phyloP scores from a whole-genome alignment of 1,140 invertebrate genomes.

The Eurytemora carolleeae region DNA sequence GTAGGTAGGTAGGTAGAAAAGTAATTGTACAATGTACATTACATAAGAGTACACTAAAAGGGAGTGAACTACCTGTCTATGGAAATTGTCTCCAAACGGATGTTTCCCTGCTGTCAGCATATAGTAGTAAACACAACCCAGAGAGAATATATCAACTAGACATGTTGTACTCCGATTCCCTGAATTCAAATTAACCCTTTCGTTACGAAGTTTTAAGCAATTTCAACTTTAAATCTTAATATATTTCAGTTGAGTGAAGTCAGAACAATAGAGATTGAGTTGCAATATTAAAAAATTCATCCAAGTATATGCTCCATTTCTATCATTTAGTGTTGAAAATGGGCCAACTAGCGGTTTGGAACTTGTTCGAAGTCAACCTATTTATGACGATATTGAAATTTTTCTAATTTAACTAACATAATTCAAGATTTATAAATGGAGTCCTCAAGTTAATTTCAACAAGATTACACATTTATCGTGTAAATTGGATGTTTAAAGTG shows the following conservation, averaged over 20 bases:
- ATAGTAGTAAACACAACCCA: constrained; percentile 94
- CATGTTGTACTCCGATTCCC: constrained; percentile 42
- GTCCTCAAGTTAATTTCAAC: no score
- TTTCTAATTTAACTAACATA: no score
- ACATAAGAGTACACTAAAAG: constrained; percentile 19
- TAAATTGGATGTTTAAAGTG: no score
- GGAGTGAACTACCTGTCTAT: constrained; percentile 71
- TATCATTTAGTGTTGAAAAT: no score
- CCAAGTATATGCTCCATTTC: no score
- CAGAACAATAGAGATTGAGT: constrained; percentile 12
- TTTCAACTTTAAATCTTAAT: constrained; percentile 13
- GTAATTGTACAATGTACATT: neutral
- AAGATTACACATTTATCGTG: no score
- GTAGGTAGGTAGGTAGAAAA: neutral
- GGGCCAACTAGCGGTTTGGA: no score
- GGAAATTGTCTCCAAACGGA: constrained; percentile 77
- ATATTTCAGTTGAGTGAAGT: constrained; percentile 9
- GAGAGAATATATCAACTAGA: constrained; percentile 88
- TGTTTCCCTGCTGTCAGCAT: constrained; percentile 75
- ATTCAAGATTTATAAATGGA: no score
- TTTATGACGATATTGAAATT: no score
- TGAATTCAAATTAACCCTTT: constrained; percentile 23
- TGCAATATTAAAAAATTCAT: no score
- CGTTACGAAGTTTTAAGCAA: neutral
- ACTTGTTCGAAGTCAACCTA: no score